Conservation (phyloP, 2,797 vertebrate species). For the Hippopotamyrus pictus region DNA sequence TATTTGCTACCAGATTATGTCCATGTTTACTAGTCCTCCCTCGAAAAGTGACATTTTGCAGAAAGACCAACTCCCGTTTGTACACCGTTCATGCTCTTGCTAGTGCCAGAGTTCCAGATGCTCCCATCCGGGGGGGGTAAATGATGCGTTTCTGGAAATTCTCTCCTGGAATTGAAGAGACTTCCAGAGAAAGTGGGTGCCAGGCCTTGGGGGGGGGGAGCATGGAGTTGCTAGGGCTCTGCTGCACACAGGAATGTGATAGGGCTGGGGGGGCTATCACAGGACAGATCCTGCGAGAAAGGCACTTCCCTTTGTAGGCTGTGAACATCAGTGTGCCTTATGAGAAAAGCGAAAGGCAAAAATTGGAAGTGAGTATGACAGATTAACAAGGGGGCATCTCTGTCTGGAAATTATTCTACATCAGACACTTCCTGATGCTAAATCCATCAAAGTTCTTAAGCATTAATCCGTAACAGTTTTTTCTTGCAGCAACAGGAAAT, state of each 20-base stretch:
- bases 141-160: neutral
- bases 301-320: neutral
- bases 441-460: neutral
- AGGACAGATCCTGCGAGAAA: neutral
- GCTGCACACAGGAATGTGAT: neutral
- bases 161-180: neutral
- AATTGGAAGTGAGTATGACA: neutral
- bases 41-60: neutral
- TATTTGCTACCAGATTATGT: neutral
- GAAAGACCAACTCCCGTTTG: neutral
- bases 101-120: neutral
- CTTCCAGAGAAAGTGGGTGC: neutral
- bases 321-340: too few relatives aligned
- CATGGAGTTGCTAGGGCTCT: neutral
- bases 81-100: neutral
- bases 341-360: neutral
- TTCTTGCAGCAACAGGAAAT: neutral
- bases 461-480: neutral
- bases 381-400: neutral
- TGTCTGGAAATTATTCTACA: neutral
- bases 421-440: slow-evolving; percentile 7
- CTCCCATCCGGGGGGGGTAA: neutral
- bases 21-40: neutral
- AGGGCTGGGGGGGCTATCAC: neutral
- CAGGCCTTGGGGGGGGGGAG: neutral